phyloP scores from a whole-genome alignment of 1,140 invertebrate species.

The Bombus waltoni region DNA sequence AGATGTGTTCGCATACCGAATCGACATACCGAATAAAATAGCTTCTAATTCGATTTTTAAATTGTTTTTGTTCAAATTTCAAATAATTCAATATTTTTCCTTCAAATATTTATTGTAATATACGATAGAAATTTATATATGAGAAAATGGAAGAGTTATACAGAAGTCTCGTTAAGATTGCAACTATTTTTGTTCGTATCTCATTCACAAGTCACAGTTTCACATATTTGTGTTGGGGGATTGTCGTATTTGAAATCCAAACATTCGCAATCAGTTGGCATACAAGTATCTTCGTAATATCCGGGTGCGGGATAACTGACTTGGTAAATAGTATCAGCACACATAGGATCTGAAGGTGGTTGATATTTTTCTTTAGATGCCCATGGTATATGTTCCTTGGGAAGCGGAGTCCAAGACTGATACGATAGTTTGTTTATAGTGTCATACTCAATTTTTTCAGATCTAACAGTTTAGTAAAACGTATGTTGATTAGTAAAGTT shows the following conservation, averaged over 20 bases:
- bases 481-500: neutral
- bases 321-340: slow-evolving; percentile 80
- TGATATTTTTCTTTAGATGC: slow-evolving; percentile 75
- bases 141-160: neutral
- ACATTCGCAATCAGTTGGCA: neutral
- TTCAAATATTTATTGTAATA: neutral
- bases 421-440: slow-evolving; percentile 85
- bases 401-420: slow-evolving; percentile 77
- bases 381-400: slow-evolving; percentile 80
- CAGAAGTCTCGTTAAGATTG: neutral
- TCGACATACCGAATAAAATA: slow-evolving; percentile 66
- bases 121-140: neutral
- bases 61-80: neutral
- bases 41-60: slow-evolving; percentile 39
- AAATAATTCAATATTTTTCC: neutral
- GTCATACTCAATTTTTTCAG: slow-evolving; percentile 83
- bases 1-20: slow-evolving; percentile 58
- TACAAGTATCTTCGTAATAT: slow-evolving; percentile 73
- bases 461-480: neutral
- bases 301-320: slow-evolving; percentile 82
- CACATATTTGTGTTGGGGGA: neutral
- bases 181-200: neutral
- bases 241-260: neutral
- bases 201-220: neutral
- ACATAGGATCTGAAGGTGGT: slow-evolving; percentile 77